phyloP scores from a whole-genome alignment of 2,888 invertebrate genomes.

The Allolobophora icterica region DNA sequence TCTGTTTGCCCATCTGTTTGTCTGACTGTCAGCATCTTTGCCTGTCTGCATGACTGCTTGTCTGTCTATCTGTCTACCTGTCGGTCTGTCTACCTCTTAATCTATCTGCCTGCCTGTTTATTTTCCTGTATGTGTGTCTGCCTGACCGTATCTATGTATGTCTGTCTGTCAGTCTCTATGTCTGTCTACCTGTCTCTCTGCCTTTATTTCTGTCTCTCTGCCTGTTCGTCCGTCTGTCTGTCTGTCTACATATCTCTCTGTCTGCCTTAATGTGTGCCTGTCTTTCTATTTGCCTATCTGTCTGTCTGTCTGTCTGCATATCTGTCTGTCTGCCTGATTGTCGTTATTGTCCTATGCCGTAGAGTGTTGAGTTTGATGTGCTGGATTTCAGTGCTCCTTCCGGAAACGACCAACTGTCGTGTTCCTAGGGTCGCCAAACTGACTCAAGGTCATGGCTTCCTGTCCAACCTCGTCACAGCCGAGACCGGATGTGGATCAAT shows the following conservation, averaged over 20 bases:
- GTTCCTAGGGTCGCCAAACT: not conserved
- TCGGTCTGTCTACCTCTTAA: not conserved
- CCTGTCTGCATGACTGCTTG: too few species aligned
- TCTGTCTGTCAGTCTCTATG: not conserved
- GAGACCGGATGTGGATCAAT: conserved; percentile 31
- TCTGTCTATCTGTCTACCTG: too few species aligned
- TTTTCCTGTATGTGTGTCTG: not conserved
- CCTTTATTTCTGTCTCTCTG: too few species aligned
- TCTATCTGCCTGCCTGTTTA: too few species aligned
- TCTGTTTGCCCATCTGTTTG: not conserved
- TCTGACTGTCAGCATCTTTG: too few species aligned
- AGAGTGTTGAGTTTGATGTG: not conserved
- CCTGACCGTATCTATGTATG: not conserved
- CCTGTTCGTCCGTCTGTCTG: too few species aligned
- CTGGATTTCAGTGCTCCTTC: not conserved
- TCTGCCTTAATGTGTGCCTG: not conserved
- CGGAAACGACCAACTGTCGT: not conserved
- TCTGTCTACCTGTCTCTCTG: too few species aligned
- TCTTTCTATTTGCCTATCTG: not conserved
- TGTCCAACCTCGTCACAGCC: conserved; percentile 27
- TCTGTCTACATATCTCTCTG: not conserved
- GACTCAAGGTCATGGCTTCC: not conserved
- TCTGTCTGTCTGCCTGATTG: too few species aligned
- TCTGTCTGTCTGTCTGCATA: too few species aligned
- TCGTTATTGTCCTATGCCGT: not conserved